A percentile compares a stretch with the other conserved stretches of the same genome.
Conservation (phyloP, 2,113 vertebrate genomes). For the Glareola pratincola region DNA sequence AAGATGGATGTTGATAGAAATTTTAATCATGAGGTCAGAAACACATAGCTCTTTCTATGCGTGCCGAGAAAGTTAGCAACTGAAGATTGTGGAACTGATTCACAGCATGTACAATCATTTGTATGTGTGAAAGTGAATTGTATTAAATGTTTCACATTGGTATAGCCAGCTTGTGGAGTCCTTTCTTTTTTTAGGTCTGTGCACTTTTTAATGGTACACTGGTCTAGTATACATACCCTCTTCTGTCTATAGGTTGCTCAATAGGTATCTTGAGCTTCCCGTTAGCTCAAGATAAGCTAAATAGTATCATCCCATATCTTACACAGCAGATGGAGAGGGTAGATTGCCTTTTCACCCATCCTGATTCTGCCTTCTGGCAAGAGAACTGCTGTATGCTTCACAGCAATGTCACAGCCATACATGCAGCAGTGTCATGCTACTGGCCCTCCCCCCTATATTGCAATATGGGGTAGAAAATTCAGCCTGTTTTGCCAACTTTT, state of each 20-base stretch:
- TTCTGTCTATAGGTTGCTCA: background rate
- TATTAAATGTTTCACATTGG: background rate
- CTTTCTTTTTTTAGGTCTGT: background rate
- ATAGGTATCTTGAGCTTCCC: background rate
- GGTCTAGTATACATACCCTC: background rate
- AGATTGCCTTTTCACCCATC: background rate
- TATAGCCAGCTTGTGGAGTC: background rate
- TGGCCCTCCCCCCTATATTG: background rate
- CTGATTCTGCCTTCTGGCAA: background rate
- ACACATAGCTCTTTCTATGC: background rate
- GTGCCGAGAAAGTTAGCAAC: background rate
- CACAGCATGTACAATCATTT: background rate
- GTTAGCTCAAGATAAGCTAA: background rate
- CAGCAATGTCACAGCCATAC: background rate
- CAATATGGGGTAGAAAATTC: background rate
- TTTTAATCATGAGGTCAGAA: background rate
- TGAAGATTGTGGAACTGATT: background rate
- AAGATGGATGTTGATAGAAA: background rate
- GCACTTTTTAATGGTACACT: background rate
- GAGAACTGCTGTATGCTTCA: background rate
- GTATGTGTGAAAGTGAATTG: background rate
- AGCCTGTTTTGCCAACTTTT: background rate
- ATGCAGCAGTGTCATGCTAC: background rate
- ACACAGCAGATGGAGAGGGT: background rate
- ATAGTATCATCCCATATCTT: background rate